These are phyloP conservation scores for Nylanderia fulva DNA, from an alignment of 1,140 invertebrate species.

Conservation along the genomic window DNA sequence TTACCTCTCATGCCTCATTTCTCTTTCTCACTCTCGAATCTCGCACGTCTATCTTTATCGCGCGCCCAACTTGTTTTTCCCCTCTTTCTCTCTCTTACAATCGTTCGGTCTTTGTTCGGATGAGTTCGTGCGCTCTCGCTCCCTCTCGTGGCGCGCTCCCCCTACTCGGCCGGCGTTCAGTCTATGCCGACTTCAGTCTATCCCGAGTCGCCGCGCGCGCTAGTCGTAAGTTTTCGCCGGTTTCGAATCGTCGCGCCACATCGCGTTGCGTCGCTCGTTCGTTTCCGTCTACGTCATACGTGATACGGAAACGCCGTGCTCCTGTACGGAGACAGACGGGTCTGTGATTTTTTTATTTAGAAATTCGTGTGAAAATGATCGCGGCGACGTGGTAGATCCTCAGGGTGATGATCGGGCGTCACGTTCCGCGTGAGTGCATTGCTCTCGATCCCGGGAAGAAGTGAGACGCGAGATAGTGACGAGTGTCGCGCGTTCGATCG, in stretches of 20 bases:
- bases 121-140: neutral
- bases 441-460: slow-evolving; percentile 31
- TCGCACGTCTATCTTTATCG: slow-evolving; percentile 9
- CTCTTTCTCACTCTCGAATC: neutral
- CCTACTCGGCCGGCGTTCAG: slow-evolving; percentile 54
- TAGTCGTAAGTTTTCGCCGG: slow-evolving; percentile 13
- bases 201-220: slow-evolving; percentile 73
- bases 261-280: neutral
- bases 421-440: slow-evolving; percentile 30
- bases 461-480: slow-evolving; percentile 30
- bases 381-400: neutral
- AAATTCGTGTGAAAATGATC: neutral
- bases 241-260: neutral
- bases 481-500: slow-evolving; percentile 12
- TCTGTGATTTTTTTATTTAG: too few relatives aligned
- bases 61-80: slow-evolving; percentile 13
- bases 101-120: slow-evolving; percentile 28
- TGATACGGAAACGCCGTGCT: neutral
- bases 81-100: slow-evolving; percentile 26
- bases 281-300: neutral
- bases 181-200: slow-evolving; percentile 67
- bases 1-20: slow-evolving; percentile 4
- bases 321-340: too few relatives aligned
- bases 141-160: slow-evolving; percentile 28
- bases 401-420: slow-evolving; percentile 25